Percentiles rank a stretch among this genome's conserved stretches.
phyloP scores from a whole-genome alignment of 2,797 vertebrate species.

The Sebastes oblongus region DNA sequence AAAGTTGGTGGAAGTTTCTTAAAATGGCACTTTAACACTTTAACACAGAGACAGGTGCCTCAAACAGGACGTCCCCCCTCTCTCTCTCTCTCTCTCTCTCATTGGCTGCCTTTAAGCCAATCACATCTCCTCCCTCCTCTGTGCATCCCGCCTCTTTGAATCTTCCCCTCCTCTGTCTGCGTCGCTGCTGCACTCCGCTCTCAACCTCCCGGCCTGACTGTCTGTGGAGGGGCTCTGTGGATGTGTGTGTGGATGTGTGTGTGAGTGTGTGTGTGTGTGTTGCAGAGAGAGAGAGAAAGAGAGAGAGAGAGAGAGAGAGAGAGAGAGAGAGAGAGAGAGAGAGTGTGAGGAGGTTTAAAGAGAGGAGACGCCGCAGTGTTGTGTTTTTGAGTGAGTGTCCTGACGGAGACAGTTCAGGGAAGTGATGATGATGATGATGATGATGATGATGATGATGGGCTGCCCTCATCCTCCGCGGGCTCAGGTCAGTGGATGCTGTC shows the following conservation, averaged over 20 bases:
- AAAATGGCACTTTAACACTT: not conserved
- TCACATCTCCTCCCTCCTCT: not conserved
- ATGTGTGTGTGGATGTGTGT: not conserved
- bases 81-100: not conserved
- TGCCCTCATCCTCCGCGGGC: conserved; percentile 36
- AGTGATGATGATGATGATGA: not conserved
- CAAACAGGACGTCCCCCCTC: not conserved
- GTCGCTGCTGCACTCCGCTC: conserved; percentile 23
- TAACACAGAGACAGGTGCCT: conserved; percentile 30
- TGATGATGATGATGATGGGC: conserved; percentile 48
- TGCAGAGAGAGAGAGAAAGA: no score
- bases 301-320: not conserved
- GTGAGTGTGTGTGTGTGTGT: not conserved
- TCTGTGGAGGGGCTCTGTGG: not conserved
- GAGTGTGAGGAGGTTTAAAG: conserved; percentile 7
- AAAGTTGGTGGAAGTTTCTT: not conserved
- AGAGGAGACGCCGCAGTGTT: not conserved
- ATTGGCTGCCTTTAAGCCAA: conserved; percentile 49
- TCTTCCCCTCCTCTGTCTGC: conserved; percentile 3
- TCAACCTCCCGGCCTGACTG: not conserved
- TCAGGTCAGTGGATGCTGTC: conserved; percentile 72
- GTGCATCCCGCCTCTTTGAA: conserved; percentile 1
- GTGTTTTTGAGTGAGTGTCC: not conserved
- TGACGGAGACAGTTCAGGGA: not conserved
- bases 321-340: not conserved